Evolutionary conservation across 1,140 invertebrate species (phyloP), one percentile per base, ranked within the genome.

Genomic region (Subanguina moxae): DNA sequence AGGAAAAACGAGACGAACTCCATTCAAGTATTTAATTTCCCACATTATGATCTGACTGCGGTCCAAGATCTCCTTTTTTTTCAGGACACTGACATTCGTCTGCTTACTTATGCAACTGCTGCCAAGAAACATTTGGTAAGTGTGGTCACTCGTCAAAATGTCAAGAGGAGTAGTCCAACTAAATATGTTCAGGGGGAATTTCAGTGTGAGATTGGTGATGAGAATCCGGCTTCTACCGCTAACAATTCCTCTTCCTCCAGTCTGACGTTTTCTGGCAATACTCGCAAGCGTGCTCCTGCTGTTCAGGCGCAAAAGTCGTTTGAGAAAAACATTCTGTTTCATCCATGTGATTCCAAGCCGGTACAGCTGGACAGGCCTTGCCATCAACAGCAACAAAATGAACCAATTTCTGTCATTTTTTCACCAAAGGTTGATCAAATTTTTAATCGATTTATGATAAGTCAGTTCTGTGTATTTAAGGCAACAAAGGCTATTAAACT

Each of bases 61-160:
- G n/a, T 27, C 38, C 42, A 61, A 1, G 64, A 25, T 3, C n/a
- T n/a, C n/a, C n/a, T n/a, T n/a, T n/a, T n/a, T n/a, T 9, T 57
- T 45, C 19, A n/a, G 11, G 80, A 80, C 59, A 42, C 64, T 42
- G 78, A 80, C 59, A 78, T 81, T 25, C 65, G 74, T 23, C 64
- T 79, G 28, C 58, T 81, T n/a, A 81, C 79, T 15, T 81, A 81
- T 68, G 79, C 79, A 0, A 82, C 79, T 13, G 79, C 79, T 8
- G 79, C 79, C 13, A 81, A 81, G 62, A 77, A 74, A 59, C 42
- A 43, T 45, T 58, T 71, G 70, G 73, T 74, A 42, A 19, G 30
- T 67, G 65, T 17, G 9, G 23, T 19, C 48, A 1, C 28, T 45
- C 30, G 32, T 23, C 62, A 38, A 38, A 38, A 38, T 5, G 3